A percentile compares a stretch with the other conserved stretches of the same genome.
Evolutionary conservation across 2,888 invertebrate genomes (phyloP).

Genomic region (Pristionchus fissidentatus): DNA sequence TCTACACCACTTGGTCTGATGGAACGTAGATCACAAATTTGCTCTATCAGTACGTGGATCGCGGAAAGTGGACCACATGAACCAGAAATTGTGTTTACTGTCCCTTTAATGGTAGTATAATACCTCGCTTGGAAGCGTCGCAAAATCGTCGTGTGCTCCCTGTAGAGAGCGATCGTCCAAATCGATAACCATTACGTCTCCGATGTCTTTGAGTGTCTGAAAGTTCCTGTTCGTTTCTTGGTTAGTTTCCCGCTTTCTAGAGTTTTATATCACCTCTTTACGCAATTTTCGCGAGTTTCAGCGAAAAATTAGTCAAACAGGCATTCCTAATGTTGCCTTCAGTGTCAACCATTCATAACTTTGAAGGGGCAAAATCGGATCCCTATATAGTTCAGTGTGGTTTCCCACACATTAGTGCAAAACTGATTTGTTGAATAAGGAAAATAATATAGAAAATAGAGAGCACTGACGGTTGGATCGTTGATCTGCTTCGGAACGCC

Average conservation of each 20-base stretch:
- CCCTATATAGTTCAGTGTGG: too few species aligned
- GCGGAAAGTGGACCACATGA: too few species aligned
- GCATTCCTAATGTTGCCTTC: too few species aligned
- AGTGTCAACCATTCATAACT: too few species aligned
- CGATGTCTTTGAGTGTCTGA: conserved; percentile 82
- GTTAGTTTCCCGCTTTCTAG: neutral
- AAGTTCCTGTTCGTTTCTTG: neutral
- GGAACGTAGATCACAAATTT: too few species aligned
- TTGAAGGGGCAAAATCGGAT: too few species aligned
- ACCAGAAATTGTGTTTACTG: too few species aligned
- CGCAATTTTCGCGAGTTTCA: neutral
- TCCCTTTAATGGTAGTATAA: too few species aligned
- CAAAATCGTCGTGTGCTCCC: conserved; percentile 91
- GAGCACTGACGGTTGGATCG: conserved; percentile 79
- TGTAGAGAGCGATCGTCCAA: conserved; percentile 90
- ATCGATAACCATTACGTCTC: conserved; percentile 93
- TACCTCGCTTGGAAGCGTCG: conserved; percentile 90
- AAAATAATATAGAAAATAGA: too few species aligned
- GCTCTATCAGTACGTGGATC: neutral
- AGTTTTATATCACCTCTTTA: neutral
- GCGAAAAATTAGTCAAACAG: neutral
- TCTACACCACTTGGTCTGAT: neutral
- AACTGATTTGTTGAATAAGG: too few species aligned
- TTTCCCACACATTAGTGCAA: too few species aligned
- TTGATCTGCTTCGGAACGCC: conserved; percentile 91